Evolutionary conservation across 1,140 invertebrate genomes (phyloP).

Genomic region (Antheraea pernyi): DNA sequence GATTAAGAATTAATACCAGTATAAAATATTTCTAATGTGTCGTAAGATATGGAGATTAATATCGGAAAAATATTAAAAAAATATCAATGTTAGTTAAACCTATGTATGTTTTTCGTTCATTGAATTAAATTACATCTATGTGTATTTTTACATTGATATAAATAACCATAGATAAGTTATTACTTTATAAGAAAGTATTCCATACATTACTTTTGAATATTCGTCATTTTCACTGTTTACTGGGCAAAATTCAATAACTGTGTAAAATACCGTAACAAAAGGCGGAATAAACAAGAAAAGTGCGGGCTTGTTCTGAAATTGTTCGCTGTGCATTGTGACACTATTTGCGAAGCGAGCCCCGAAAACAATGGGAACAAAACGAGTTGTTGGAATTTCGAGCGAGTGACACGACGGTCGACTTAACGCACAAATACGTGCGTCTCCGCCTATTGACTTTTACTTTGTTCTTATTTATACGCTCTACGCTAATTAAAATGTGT

Average conservation of each 20-base stretch:
- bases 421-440: neutral
- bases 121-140: too few species aligned
- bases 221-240: too few species aligned
- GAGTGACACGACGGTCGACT: slow-evolving; percentile 20
- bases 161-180: too few species aligned
- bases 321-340: slow-evolving; percentile 62
- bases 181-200: too few species aligned
- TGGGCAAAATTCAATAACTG: neutral
- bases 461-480: neutral
- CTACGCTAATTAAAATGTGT: neutral
- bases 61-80: too few species aligned
- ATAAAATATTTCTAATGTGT: too few species aligned
- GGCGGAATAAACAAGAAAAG: slow-evolving; percentile 36
- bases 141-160: too few species aligned
- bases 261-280: slow-evolving; percentile 17
- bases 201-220: neutral
- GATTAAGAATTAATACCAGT: too few species aligned
- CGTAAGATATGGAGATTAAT: too few species aligned
- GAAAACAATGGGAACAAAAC: slow-evolving; percentile 50
- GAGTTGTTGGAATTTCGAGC: slow-evolving; percentile 50
- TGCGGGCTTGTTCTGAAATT: slow-evolving; percentile 40
- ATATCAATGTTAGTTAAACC: too few species aligned
- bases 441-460: neutral
- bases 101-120: too few species aligned
- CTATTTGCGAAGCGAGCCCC: slow-evolving; percentile 51